Conservation (phyloP, 1,140 invertebrate genomes). For the Armadillidium nasatum region DNA sequence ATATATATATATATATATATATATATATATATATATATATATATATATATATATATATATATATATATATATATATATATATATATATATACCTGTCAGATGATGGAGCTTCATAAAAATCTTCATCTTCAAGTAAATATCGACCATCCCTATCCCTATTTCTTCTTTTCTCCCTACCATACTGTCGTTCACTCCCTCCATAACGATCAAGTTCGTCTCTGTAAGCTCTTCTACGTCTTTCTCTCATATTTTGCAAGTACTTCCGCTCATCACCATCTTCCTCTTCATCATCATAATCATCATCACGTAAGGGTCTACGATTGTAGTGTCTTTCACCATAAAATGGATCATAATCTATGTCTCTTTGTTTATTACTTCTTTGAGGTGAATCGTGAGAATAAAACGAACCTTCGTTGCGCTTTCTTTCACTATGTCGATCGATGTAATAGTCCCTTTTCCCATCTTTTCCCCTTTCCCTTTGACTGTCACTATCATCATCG, state of each 20-base stretch:
- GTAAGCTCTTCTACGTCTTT: slow-evolving; percentile 33
- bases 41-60: no score
- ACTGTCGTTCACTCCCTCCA: slow-evolving; percentile 25
- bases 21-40: no score
- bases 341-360: slow-evolving; percentile 30
- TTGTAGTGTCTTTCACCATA: slow-evolving; percentile 29
- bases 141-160: neutral
- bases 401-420: no score
- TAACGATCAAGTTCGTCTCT: slow-evolving; percentile 37
- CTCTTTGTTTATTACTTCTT: slow-evolving; percentile 20
- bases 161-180: neutral
- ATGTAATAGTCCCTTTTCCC: slow-evolving; percentile 31
- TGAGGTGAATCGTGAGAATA: no score
- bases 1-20: no score
- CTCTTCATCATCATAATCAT: slow-evolving; percentile 20
- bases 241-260: slow-evolving; percentile 28
- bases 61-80: no score
- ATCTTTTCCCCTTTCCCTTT: slow-evolving; percentile 32
- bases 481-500: neutral
- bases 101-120: neutral
- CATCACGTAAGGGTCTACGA: no score
- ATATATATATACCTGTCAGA: neutral
- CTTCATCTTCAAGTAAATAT: neutral
- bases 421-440: neutral
- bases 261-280: slow-evolving; percentile 28